Evolutionary conservation across 2,113 vertebrate genomes (phyloP).

Genomic region (Psilopsiagon aurifrons): DNA sequence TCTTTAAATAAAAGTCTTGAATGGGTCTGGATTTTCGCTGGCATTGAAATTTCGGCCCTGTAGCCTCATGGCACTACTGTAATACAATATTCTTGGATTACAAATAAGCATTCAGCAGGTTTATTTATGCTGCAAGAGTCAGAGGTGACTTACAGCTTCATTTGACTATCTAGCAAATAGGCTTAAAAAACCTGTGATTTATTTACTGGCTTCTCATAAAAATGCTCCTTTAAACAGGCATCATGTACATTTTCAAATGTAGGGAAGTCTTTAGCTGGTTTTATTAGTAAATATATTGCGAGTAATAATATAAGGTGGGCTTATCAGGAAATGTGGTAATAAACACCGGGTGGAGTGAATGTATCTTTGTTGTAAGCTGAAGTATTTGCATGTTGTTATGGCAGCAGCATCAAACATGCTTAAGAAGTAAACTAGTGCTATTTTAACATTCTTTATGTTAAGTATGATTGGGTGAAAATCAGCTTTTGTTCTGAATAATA

Average conservation of each 20-base stretch:
- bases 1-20: background rate
- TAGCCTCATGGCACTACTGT: background rate
- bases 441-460: background rate
- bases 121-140: slow-evolving; percentile 39
- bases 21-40: background rate
- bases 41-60: background rate
- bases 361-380: background rate
- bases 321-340: background rate
- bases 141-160: background rate
- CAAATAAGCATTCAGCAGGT: slow-evolving; percentile 13
- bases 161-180: background rate
- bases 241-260: background rate
- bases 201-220: background rate
- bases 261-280: background rate
- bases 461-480: background rate
- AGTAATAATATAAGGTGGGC: background rate
- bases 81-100: slow-evolving; percentile 44
- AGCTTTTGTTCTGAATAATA: background rate
- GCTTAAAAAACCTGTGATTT: background rate
- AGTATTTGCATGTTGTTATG: slow-evolving; percentile 30
- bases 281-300: background rate
- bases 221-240: background rate
- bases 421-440: slow-evolving; percentile 21
- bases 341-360: background rate
- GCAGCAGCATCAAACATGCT: slow-evolving; percentile 2